phyloP scores from a whole-genome alignment of 2,888 invertebrate species.

The Spodoptera exigua region DNA sequence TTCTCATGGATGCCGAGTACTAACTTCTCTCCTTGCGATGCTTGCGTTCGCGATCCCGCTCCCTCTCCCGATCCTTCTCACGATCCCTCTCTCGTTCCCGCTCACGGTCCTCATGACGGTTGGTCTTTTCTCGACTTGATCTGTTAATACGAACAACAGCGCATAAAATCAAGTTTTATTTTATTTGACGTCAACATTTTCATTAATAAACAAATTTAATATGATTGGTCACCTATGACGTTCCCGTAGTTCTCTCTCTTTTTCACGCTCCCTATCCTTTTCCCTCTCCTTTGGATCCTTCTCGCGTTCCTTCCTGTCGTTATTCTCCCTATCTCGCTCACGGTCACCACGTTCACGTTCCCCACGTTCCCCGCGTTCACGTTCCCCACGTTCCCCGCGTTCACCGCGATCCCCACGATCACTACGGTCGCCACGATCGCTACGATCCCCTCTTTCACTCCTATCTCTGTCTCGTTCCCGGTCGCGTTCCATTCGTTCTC shows the following conservation, averaged over 20 bases:
- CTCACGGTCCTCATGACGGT: slow-evolving; percentile 66
- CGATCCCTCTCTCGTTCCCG: slow-evolving; percentile 70
- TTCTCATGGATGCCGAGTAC: slow-evolving; percentile 40
- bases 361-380: slow-evolving; percentile 70
- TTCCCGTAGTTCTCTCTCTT: slow-evolving; percentile 55
- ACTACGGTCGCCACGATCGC: slow-evolving; percentile 54
- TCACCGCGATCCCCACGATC: slow-evolving; percentile 72
- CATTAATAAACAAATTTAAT: too few relatives aligned
- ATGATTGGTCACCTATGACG: slow-evolving; percentile 38
- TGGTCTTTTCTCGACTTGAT: slow-evolving; percentile 66
- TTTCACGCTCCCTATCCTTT: slow-evolving; percentile 54
- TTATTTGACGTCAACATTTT: too few relatives aligned
- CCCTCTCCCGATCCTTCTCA: slow-evolving; percentile 72
- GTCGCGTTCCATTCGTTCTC: slow-evolving; percentile 84
- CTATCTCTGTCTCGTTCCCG: slow-evolving; percentile 77
- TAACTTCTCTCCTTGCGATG: slow-evolving; percentile 82
- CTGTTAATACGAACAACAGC: slow-evolving; percentile 33
- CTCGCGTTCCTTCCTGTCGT: slow-evolving; percentile 52
- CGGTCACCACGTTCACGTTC: slow-evolving; percentile 43
- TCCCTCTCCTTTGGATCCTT: slow-evolving; percentile 48
- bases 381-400: slow-evolving; percentile 58
- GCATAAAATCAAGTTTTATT: not conserved
- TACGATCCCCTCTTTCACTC: slow-evolving; percentile 70
- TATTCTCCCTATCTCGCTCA: slow-evolving; percentile 36
- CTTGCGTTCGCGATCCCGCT: slow-evolving; percentile 79